Conservation (phyloP, 2,113 vertebrate species). For the Callithrix jacchus region DNA sequence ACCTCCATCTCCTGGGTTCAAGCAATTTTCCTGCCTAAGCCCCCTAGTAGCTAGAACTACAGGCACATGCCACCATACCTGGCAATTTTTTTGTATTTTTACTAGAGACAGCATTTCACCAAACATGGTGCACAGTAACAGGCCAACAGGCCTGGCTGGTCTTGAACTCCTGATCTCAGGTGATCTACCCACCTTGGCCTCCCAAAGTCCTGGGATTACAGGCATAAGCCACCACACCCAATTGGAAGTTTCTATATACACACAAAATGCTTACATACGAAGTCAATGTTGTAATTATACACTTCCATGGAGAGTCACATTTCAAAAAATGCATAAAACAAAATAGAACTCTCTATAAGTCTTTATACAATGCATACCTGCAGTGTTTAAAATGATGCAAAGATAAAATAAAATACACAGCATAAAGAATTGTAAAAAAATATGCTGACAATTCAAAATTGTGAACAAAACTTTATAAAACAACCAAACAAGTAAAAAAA, state of each 20-base stretch:
- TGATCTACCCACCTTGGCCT: too few relatives aligned
- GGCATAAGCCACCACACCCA: fast-evolving
- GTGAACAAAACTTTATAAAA: neutral
- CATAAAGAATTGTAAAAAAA: neutral
- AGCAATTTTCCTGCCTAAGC: too few relatives aligned
- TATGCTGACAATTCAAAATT: neutral
- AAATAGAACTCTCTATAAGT: neutral
- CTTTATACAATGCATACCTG: neutral
- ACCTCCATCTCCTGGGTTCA: too few relatives aligned
- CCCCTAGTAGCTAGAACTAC: too few relatives aligned
- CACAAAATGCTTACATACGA: neutral
- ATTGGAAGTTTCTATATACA: neutral
- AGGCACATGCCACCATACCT: too few relatives aligned
- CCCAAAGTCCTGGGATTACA: too few relatives aligned
- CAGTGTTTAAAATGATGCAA: neutral
- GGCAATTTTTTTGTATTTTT: too few relatives aligned
- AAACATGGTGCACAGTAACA: too few relatives aligned
- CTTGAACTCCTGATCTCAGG: too few relatives aligned
- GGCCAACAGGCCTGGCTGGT: too few relatives aligned
- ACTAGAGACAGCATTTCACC: too few relatives aligned
- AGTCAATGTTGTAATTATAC: neutral
- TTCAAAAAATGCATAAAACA: neutral
- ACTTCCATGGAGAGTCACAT: neutral
- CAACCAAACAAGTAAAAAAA: neutral
- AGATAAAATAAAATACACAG: neutral